These are phyloP conservation scores for Australoheros scitulus DNA, from an alignment of 2,113 vertebrate genomes.

Conservation along the genomic window DNA sequence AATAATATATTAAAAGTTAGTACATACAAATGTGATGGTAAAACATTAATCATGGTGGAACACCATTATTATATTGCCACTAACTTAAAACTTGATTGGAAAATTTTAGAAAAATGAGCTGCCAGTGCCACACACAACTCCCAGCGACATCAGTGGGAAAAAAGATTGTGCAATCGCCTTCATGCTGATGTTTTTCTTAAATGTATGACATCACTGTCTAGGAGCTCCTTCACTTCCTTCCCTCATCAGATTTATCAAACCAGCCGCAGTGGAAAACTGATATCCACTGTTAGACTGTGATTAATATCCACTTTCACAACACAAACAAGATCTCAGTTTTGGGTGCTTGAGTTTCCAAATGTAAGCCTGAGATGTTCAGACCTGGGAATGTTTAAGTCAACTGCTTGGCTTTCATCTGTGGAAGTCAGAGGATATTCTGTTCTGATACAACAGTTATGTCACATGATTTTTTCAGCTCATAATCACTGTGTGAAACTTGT, in stretches of 20 bases:
- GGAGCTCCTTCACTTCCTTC: slow-evolving; percentile 49
- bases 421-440: slow-evolving; percentile 12
- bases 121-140: not conserved
- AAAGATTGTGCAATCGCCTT: slow-evolving; percentile 29
- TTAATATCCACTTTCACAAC: slow-evolving; percentile 44
- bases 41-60: not conserved
- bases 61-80: not conserved
- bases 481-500: slow-evolving; percentile 13
- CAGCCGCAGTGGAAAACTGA: slow-evolving; percentile 38
- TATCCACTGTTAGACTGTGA: not conserved
- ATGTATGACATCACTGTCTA: slow-evolving; percentile 71
- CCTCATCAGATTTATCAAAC: slow-evolving; percentile 50
- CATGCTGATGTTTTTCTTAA: slow-evolving; percentile 37
- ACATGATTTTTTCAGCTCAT: not conserved
- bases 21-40: not conserved
- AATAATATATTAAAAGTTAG: not conserved
- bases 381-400: slow-evolving; percentile 22
- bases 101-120: not conserved
- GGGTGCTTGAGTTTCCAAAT: not conserved
- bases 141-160: not conserved
- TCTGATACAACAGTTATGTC: slow-evolving; percentile 34
- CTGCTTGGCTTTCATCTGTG: slow-evolving; percentile 41
- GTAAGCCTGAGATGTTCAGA: slow-evolving; percentile 27
- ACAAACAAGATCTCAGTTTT: slow-evolving; percentile 26
- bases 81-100: not conserved